phyloP scores from a whole-genome alignment of 2,797 vertebrate species.

The Poeciliopsis paucimaculata region DNA sequence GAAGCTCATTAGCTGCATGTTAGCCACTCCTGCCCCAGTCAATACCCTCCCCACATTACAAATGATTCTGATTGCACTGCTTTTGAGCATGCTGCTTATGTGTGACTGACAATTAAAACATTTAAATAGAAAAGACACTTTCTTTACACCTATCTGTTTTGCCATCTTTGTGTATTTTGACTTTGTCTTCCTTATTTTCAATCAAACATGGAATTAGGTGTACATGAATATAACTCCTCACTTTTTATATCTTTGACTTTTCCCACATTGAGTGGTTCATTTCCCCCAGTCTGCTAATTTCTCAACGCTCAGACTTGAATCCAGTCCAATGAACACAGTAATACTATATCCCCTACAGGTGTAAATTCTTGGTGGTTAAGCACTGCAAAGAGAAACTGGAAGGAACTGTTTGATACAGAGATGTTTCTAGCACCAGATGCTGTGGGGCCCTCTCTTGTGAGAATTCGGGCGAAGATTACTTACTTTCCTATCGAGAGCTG shows the following conservation, averaged over 20 bases:
- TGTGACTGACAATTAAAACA: not conserved
- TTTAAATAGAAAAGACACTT: not conserved
- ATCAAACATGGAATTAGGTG: not conserved
- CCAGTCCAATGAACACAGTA: slow-evolving; percentile 73
- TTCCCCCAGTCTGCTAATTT: slow-evolving; percentile 64
- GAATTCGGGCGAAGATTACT: slow-evolving; percentile 72
- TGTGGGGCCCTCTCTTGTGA: slow-evolving; percentile 70
- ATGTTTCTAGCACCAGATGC: slow-evolving; percentile 79
- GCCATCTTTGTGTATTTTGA: not conserved
- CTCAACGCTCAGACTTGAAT: slow-evolving; percentile 71
- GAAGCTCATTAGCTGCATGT: not conserved
- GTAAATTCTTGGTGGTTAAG: slow-evolving; percentile 75
- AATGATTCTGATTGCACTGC: not conserved
- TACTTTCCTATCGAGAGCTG: slow-evolving; percentile 74
- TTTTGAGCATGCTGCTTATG: not conserved
- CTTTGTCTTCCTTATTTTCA: not conserved
- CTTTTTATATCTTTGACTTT: slow-evolving; percentile 21
- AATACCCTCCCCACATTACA: not conserved
- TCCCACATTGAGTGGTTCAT: slow-evolving; percentile 68
- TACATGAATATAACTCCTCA: not conserved
- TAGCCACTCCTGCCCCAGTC: not conserved
- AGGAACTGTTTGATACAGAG: slow-evolving; percentile 69
- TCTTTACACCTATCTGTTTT: not conserved
- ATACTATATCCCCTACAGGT: slow-evolving; percentile 78
- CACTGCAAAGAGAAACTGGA: slow-evolving; percentile 53